Evolutionary conservation across 2,113 vertebrate species (phyloP).

Genomic region (Accipiter cooperii): DNA sequence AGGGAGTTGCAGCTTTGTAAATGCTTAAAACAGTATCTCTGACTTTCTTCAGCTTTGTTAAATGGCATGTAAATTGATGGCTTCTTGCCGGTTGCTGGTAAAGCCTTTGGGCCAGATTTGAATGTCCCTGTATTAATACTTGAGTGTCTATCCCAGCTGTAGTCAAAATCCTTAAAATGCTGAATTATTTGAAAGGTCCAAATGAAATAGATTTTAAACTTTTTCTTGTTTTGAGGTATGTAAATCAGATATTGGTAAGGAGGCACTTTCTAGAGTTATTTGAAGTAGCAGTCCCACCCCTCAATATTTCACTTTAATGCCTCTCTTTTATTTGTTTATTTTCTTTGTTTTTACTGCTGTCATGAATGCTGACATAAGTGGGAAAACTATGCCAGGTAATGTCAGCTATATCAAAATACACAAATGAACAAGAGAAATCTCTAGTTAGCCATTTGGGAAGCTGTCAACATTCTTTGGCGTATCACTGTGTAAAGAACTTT

Average conservation of each 20-base stretch:
- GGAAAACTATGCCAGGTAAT: constrained; percentile 76
- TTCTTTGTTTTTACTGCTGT: constrained; percentile 77
- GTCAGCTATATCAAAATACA: constrained; percentile 65
- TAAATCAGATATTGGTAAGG: background rate
- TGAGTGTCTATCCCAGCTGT: background rate
- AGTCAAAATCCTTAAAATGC: background rate
- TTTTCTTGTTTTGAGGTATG: background rate
- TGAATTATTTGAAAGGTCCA: background rate
- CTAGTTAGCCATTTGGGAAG: background rate
- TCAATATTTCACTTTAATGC: constrained; percentile 65
- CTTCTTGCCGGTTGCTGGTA: background rate
- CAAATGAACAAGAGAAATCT: background rate
- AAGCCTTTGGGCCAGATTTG: background rate
- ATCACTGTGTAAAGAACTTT: background rate
- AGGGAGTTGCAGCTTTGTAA: background rate
- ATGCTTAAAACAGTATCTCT: background rate
- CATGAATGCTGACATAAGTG: constrained; percentile 77
- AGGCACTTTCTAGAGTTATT: background rate
- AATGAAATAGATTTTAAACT: background rate
- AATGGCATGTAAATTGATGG: background rate
- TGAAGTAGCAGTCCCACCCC: background rate
- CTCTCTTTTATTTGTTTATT: constrained; percentile 63
- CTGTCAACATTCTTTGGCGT: background rate
- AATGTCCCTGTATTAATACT: background rate
- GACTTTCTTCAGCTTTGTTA: background rate